These are phyloP conservation scores for Probaryconus sp. DNA, from an alignment of 1,140 invertebrate genomes.

Conservation along the genomic window DNA sequence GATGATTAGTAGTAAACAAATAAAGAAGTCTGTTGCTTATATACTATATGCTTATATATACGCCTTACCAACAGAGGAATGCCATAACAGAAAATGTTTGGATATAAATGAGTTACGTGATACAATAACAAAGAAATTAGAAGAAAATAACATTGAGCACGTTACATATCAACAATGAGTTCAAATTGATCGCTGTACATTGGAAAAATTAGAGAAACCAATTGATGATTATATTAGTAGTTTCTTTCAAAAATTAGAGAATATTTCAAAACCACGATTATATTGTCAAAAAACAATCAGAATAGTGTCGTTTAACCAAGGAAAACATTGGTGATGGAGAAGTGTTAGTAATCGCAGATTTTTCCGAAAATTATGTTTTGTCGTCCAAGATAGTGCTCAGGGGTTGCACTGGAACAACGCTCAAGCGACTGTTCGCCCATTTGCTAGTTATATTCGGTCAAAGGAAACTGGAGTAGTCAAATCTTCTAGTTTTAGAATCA, in stretches of 20 bases:
- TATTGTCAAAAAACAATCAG: conserved; percentile 43
- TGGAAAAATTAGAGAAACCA: neutral
- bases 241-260: neutral
- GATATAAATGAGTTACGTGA: neutral
- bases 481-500: conserved; percentile 6
- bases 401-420: too few relatives aligned
- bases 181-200: conserved; percentile 5
- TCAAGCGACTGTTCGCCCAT: conserved; percentile 61
- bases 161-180: conserved; percentile 1
- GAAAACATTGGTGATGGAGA: conserved; percentile 18
- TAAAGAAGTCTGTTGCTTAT: too few relatives aligned
- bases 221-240: conserved; percentile 2
- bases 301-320: conserved; percentile 36
- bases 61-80: neutral
- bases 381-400: conserved; percentile 61
- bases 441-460: conserved; percentile 30
- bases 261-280: conserved; percentile 30
- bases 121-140: neutral
- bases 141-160: conserved; percentile 2
- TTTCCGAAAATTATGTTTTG: too few relatives aligned
- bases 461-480: conserved; percentile 4
- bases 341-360: conserved; percentile 33
- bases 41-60: too few relatives aligned
- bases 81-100: conserved; percentile 2
- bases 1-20: too few relatives aligned